phyloP scores from a whole-genome alignment of 2,797 vertebrate species.

The Carcharodon carcharias region DNA sequence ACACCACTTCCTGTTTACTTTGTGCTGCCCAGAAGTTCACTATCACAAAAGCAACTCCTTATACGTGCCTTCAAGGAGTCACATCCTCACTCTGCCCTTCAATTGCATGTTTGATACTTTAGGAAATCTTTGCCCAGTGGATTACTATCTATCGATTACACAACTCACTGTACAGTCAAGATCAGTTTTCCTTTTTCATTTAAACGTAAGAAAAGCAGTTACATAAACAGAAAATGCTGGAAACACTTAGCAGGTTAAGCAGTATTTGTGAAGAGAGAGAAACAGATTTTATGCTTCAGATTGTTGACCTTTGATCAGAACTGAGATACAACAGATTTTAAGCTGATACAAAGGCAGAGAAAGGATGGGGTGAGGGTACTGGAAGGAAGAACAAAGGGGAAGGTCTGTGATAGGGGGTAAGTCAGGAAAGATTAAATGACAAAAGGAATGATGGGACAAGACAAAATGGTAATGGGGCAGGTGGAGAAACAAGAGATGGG shows the following conservation, averaged over 20 bases:
- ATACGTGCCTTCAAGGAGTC: not conserved
- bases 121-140: not conserved
- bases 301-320: not conserved
- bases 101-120: not conserved
- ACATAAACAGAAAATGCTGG: not conserved
- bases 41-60: constrained; percentile 19
- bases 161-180: not conserved
- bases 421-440: not conserved
- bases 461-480: not conserved
- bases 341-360: not conserved
- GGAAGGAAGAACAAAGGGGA: not conserved
- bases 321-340: not conserved
- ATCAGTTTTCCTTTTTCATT: not conserved
- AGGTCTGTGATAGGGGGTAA: not conserved
- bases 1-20: constrained; percentile 29
- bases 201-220: not conserved
- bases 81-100: not conserved
- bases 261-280: not conserved
- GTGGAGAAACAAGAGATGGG: not conserved
- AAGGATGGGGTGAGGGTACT: not conserved
- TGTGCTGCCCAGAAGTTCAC: not conserved
- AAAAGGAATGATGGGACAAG: not conserved
- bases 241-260: not conserved
- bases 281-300: not conserved
- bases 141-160: not conserved